Base-by-base conservation (phyloP, 2,113 vertebrate genomes). In the Oophaga pumilio region DNA sequence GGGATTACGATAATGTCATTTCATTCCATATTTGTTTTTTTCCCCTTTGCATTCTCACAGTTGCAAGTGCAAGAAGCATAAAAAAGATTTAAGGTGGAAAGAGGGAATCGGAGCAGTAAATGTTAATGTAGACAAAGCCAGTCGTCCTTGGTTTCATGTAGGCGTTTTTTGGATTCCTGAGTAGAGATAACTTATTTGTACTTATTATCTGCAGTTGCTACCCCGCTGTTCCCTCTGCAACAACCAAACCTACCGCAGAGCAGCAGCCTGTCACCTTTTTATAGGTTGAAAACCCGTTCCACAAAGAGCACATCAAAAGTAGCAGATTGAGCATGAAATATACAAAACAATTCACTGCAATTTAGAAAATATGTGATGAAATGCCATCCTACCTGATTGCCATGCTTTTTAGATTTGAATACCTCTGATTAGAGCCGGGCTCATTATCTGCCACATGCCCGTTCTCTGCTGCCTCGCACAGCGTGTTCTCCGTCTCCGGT, bases 191-290 rank as follows among this genome's bases (percentile, higher is more conserved):
- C 28, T 20, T 80, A 80, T 80, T 80, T 60, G 78, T 60, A 53
- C 56, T 60, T 80, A 43, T 33, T 60, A 60, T 57, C 26, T 20
- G 78, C 26, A 10, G 20, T 20, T 60, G 5, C 56, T 15, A 43
- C 24, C 53, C 77, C 20, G 77, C 77, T 80, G 77, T 80, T 80
- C 77, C 14, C 24, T 57, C 77, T 28, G 69, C 28, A 43, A 73
- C 26, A 43, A 56, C 76, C 26, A 53, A 28, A 79, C 52, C 28
- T 1, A 60, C 78, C 56, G n/a, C 78, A 20, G 56, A 60, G 78
- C 56, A 0, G 56, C 78, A 60, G 78, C 56, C 57, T 80, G 78
- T 80, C 78, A 60, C 78, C 78, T 80, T 60, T 60, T 80, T 60
- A 60, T 60, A 26, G 56, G 78, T 62, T 33, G 24, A 60, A 78